phyloP scores from a whole-genome alignment of 1,140 invertebrate species.

The Megathymus violae region DNA sequence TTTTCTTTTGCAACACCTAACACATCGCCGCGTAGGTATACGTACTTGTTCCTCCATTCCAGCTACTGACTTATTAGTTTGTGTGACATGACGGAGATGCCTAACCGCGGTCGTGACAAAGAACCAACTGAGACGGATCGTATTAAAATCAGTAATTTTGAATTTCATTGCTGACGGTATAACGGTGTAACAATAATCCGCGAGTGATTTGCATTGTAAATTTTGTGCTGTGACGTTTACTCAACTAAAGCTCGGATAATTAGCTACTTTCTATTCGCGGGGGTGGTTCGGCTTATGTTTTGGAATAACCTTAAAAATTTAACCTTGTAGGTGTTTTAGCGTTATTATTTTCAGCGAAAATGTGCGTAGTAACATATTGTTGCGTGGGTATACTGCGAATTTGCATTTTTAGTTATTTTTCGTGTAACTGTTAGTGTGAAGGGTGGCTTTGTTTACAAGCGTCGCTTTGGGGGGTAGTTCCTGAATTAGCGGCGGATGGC shows the following conservation, averaged over 20 bases:
- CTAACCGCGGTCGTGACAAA: slow-evolving; percentile 71
- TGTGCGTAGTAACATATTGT: not conserved
- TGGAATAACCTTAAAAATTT: slow-evolving; percentile 66
- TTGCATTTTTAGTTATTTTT: slow-evolving; percentile 48
- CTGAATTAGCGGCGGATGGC: slow-evolving; percentile 59
- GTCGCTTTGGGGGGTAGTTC: slow-evolving; percentile 60
- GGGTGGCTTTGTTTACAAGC: slow-evolving; percentile 66
- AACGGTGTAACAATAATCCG: slow-evolving; percentile 82
- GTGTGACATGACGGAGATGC: slow-evolving; percentile 63
- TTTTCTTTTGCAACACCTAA: slow-evolving; percentile 33
- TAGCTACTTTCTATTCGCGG: slow-evolving; percentile 81
- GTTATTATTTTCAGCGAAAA: slow-evolving; percentile 39
- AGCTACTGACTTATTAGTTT: slow-evolving; percentile 43
- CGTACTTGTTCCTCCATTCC: slow-evolving; percentile 77
- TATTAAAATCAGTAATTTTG: slow-evolving; percentile 83
- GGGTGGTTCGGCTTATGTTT: slow-evolving; percentile 53
- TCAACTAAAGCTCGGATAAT: slow-evolving; percentile 80
- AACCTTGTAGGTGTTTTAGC: slow-evolving; percentile 50
- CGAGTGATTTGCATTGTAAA: slow-evolving; percentile 82
- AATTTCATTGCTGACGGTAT: slow-evolving; percentile 77
- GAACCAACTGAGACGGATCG: slow-evolving; percentile 76
- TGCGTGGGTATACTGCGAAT: slow-evolving; percentile 42
- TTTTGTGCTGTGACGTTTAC: slow-evolving; percentile 75
- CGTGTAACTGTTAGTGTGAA: slow-evolving; percentile 27
- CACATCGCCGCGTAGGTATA: slow-evolving; percentile 53